Evolutionary conservation across 2,888 invertebrate species (phyloP), one percentile per base, ranked within the genome.

Genomic region (Germaria angustata): DNA sequence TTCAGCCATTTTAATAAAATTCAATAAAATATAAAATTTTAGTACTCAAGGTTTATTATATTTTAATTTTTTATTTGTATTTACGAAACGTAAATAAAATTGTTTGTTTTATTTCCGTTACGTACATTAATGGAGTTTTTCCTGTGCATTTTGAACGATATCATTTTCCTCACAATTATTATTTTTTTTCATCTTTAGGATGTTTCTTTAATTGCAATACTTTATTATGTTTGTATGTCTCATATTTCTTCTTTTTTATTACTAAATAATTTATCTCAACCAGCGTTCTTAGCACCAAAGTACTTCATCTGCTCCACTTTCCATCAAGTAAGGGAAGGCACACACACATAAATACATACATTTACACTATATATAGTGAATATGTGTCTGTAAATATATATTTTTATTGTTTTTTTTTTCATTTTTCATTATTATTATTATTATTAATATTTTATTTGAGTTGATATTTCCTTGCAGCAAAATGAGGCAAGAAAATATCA

Each of bases 201-300:
- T 46, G 44, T 22, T 34, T 57, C 2, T 34, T 57, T 44, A 9
- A 9, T 69, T 55, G 24, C 41, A 53, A 55, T n/a, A 41, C 7
- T 28, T 17, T 28, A 13, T 63, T 71, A 57, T 32, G 53, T 65
- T 71, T 13, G 20, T 59, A 57, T 41, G 22, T 66, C 53, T 32
- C 28, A 24, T 28, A 24, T 34, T 59, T 28, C 28, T 28, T 61
- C 7, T n/a, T 59, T 51, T 44, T 79, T 39, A 51, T 36, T n/a
- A n/a, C n/a, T 41, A 59, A 39, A 41, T 57, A 36, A 66, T 79
- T 66, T 72, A 59, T 79, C 51, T 72, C 61, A 34, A 57, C 36
- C 49, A n/a, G 32, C 11, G 17, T 44, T 32, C 34, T 46, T 13
- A 34, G 7, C 20, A 34, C 34, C n/a, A 34, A 46, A 20, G 32